Evolutionary conservation across 2,888 invertebrate species (phyloP).

Genomic region (Eupithecia inturbata): DNA sequence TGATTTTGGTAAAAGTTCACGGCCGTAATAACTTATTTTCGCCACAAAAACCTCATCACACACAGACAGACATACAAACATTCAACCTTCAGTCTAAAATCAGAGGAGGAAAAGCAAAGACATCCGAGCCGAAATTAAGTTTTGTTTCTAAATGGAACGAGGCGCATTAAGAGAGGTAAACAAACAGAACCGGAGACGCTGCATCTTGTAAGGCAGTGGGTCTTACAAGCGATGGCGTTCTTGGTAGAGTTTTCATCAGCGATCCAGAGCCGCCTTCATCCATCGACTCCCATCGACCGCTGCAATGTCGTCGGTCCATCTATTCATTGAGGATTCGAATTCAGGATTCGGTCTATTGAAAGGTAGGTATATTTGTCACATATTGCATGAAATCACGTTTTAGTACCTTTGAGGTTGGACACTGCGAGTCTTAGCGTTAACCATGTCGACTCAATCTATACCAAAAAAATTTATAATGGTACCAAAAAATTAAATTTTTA

Average conservation of each 20-base stretch:
- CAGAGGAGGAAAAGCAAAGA: constrained; percentile 25
- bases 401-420: too few relatives aligned
- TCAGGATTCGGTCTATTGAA: too few relatives aligned
- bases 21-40: not conserved
- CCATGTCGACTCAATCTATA: too few relatives aligned
- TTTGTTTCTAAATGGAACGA: constrained; percentile 39
- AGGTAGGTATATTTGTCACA: not conserved
- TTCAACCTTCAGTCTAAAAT: not conserved
- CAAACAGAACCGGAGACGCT: constrained; percentile 43
- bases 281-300: too few relatives aligned
- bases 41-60: not conserved
- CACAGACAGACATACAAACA: not conserved
- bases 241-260: too few relatives aligned
- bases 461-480: too few relatives aligned
- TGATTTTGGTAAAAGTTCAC: not conserved
- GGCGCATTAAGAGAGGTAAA: constrained; percentile 45
- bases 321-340: too few relatives aligned
- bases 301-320: too few relatives aligned
- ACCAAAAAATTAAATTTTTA: too few relatives aligned
- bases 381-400: too few relatives aligned
- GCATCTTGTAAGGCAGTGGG: constrained; percentile 32
- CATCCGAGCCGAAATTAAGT: constrained; percentile 41
- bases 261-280: too few relatives aligned
- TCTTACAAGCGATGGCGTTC: constrained; percentile 6
- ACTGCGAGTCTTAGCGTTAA: too few relatives aligned